Percentiles rank a stretch among this genome's conserved stretches.
These are phyloP conservation scores for Mirza zaza DNA, from an alignment of 2,113 vertebrate species.

Conservation along the genomic window DNA sequence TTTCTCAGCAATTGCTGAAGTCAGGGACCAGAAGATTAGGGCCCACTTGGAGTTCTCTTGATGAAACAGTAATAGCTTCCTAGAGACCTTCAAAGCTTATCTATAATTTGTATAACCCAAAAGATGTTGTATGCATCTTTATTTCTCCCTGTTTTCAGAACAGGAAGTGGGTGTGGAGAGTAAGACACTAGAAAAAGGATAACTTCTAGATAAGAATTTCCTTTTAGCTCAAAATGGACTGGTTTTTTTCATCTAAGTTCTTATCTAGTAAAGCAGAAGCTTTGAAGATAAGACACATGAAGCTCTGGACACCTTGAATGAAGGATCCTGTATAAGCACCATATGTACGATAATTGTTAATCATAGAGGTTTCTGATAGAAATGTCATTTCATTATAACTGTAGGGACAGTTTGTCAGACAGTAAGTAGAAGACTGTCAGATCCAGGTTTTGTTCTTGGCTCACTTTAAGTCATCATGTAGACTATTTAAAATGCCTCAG, in stretches of 20 bases:
- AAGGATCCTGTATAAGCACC: neutral
- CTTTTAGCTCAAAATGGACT: neutral
- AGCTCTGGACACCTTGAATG: neutral
- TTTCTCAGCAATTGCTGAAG: constrained; percentile 2
- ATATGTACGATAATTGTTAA: neutral
- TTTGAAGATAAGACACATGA: constrained; percentile 1
- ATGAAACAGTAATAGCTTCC: neutral
- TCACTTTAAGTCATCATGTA: neutral
- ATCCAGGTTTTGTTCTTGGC: neutral
- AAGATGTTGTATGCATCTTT: neutral
- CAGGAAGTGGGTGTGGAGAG: neutral
- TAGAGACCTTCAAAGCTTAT: neutral
- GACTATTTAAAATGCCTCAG: constrained; percentile 18
- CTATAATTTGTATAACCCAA: neutral
- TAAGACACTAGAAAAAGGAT: neutral
- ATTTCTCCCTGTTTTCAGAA: constrained; percentile 49
- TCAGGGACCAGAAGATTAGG: neutral
- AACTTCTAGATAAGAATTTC: constrained; percentile 18
- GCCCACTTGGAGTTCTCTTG: neutral
- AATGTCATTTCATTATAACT: neutral
- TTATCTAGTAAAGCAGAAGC: neutral
- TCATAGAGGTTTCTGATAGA: neutral
- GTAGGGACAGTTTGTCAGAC: neutral
- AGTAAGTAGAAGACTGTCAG: neutral
- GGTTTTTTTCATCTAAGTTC: constrained; percentile 23